Percentiles rank a stretch among this genome's conserved stretches.
These are phyloP conservation scores for Zootoca vivipara DNA, from an alignment of 2,113 vertebrate species.

Conservation along the genomic window DNA sequence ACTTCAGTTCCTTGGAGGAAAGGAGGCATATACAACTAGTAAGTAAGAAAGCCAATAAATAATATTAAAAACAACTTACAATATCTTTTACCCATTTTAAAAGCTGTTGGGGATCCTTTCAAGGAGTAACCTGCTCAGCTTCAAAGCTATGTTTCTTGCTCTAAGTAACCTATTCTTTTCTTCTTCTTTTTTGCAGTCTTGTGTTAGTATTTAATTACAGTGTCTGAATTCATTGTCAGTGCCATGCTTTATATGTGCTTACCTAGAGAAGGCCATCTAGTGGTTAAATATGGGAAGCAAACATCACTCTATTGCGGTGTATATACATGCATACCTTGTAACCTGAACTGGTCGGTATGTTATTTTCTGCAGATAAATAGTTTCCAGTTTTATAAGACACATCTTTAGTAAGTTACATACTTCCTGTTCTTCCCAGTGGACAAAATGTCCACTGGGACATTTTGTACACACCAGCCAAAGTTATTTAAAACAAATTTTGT, in stretches of 20 bases:
- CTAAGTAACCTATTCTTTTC: neutral
- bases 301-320: neutral
- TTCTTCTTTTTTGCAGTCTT: neutral
- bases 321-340: neutral
- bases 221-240: neutral
- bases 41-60: too few species aligned
- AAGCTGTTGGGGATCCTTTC: constrained; percentile 1
- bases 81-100: neutral
- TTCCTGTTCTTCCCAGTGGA: neutral
- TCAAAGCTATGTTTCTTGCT: neutral
- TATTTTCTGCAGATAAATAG: neutral
- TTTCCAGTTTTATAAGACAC: neutral
- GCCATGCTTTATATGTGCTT: neutral
- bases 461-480: neutral
- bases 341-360: neutral
- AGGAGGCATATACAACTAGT: too few species aligned
- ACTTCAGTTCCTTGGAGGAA: too few species aligned
- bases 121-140: neutral
- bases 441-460: neutral
- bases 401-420: neutral
- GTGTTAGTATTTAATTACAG: neutral
- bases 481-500: too few species aligned
- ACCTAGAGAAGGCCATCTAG: constrained; percentile 13
- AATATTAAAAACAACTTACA: too few species aligned
- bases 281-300: neutral